Evolutionary conservation across 1,140 invertebrate genomes (phyloP).

Genomic region (Drosophila melanogaster): DNA sequence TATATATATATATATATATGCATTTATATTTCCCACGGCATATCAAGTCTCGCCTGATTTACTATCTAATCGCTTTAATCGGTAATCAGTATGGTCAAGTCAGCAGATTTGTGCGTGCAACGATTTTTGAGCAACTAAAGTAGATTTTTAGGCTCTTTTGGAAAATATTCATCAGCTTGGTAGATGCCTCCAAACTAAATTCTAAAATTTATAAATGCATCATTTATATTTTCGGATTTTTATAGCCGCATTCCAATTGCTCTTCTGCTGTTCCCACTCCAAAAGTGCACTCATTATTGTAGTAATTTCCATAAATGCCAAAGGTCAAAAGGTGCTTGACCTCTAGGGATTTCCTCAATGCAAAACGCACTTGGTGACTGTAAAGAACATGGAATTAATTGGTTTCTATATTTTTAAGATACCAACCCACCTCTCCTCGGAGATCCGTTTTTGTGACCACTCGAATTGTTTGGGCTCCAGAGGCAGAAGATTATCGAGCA

Average conservation of each 20-base stretch:
- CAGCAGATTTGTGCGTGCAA: not conserved
- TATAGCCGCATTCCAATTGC: constrained; percentile 42
- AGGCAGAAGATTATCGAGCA: constrained; percentile 59
- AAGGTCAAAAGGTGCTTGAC: constrained; percentile 63
- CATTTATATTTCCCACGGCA: too few species aligned
- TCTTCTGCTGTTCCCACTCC: constrained; percentile 4
- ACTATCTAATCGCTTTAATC: constrained; percentile 23
- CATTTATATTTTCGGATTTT: not conserved
- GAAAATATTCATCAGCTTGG: not conserved
- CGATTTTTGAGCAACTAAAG: not conserved
- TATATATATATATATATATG: not conserved
- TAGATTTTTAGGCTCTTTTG: constrained; percentile 1
- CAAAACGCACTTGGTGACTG: constrained; percentile 52
- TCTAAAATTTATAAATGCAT: too few species aligned
- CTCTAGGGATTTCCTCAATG: constrained; percentile 10
- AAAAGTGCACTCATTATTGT: constrained; percentile 55
- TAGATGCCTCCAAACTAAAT: not conserved
- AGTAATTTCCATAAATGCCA: constrained; percentile 75
- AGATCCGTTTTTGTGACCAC: constrained; percentile 32
- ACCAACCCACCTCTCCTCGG: constrained; percentile 18
- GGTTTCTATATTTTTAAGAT: too few species aligned
- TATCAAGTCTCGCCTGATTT: not conserved
- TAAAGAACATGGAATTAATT: too few species aligned
- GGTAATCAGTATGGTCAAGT: constrained; percentile 4
- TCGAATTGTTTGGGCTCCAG: constrained; percentile 55